These are phyloP conservation scores for Muricea muricata DNA, from an alignment of 92 coral and sea anemone species.

Conservation along the genomic window DNA sequence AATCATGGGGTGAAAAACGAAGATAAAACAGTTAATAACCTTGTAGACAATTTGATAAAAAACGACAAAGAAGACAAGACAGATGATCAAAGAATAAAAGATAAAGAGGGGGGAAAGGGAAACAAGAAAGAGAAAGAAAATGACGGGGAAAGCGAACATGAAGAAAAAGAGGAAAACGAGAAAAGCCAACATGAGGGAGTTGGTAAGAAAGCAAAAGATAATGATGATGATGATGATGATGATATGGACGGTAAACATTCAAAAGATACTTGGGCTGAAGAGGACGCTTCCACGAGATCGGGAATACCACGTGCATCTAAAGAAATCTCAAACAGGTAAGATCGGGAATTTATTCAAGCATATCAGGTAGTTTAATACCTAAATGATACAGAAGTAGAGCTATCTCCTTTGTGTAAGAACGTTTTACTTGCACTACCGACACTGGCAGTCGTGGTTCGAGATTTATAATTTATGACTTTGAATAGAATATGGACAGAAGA, in stretches of 20 bases:
- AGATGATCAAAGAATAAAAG: conserved; percentile 4
- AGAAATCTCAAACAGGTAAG: not conserved
- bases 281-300: conserved; percentile 20
- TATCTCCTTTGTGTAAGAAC: too few species aligned
- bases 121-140: not conserved
- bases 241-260: not conserved
- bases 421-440: too few species aligned
- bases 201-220: not conserved
- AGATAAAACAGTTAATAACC: not conserved
- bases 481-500: too few species aligned
- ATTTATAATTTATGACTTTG: too few species aligned
- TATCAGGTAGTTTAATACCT: not conserved
- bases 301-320: conserved; percentile 4
- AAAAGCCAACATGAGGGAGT: not conserved
- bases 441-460: too few species aligned
- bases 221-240: conserved; percentile 9
- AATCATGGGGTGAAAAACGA: too few species aligned
- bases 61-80: not conserved
- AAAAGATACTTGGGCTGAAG: conserved; percentile 40
- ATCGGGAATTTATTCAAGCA: not conserved
- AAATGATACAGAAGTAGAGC: too few species aligned
- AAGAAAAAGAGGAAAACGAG: not conserved
- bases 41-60: conserved; percentile 12
- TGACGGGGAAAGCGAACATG: not conserved
- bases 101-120: not conserved